Evolutionary conservation across 1,140 invertebrate species (phyloP), one percentile per base, ranked within the genome.

Genomic region (Nasonia vitripennis): DNA sequence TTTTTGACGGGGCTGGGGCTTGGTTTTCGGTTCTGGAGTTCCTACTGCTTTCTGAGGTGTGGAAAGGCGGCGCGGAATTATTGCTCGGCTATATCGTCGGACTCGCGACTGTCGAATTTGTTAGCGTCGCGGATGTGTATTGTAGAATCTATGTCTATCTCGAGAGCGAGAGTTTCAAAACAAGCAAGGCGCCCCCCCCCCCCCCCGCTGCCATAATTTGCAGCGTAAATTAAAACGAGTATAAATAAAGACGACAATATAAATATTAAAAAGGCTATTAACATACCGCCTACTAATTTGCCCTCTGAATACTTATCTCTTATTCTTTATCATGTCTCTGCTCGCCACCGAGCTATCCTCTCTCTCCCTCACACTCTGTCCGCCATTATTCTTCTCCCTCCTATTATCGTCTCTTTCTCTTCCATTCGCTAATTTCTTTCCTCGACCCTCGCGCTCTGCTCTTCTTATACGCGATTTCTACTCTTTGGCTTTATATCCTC

Each of bases 231-330:
- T 81, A 48, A 55, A 45, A 51, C 11, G 70, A 55, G 31, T 83
- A 45, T 45, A 77, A 75, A 78, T 48, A 83, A 37, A 83, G 45
- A 80, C 75, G 20, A 74, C 27, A 81, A 62, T 70, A 81, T 85
- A 77, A 78, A 82, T 86, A 82, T 82, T 81, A 86, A 82, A 27
- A 81, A 78, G 74, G 68, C 41, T 37, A 78, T 82, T 82, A 82
- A 71, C 67, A 78, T 78, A 78, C 37, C 41, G 27, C 41, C n/a
- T 20, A 62, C 41, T 71, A 86, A 68, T 86, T 86, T 78, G 31
- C 70, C 55, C 73, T 78, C 77, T 70, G 77, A 84, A 84, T 84
- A 73, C 77, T 74, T 85, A 85, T 67, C n/a, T 79, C 31, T 78
- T 37, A 67, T 80, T 74, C 78, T 74, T 74, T 71, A 80, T 71